Evolutionary conservation across 2,888 invertebrate species (phyloP).

Genomic region (Herminia tarsipennalis): DNA sequence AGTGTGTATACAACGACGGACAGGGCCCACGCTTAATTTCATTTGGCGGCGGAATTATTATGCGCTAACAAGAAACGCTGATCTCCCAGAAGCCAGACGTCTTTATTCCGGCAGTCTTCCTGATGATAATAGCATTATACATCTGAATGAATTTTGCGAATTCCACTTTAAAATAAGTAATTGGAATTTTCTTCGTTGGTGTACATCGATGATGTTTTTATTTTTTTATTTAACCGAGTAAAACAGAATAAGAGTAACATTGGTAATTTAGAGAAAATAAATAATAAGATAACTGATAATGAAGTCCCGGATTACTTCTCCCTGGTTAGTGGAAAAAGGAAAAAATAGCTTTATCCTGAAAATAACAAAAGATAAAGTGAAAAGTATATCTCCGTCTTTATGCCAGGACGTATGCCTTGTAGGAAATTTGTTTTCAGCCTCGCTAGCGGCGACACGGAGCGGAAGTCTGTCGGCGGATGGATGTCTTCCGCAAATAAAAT

Average conservation of each 20-base stretch:
- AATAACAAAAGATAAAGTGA: too few species aligned
- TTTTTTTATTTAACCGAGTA: too few species aligned
- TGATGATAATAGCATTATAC: slow-evolving; percentile 10
- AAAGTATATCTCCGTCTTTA: too few species aligned
- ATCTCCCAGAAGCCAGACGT: slow-evolving; percentile 26
- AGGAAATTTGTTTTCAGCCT: slow-evolving; percentile 46
- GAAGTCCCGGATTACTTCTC: too few species aligned
- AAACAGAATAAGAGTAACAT: too few species aligned
- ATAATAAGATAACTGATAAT: too few species aligned
- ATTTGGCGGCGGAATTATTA: slow-evolving; percentile 50
- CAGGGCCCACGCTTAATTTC: slow-evolving; percentile 44
- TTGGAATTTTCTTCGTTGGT: too few species aligned
- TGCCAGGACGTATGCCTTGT: slow-evolving; percentile 34
- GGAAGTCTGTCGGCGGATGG: slow-evolving; percentile 27
- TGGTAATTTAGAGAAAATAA: too few species aligned
- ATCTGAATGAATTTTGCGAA: slow-evolving; percentile 6
- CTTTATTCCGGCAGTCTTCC: slow-evolving; percentile 21
- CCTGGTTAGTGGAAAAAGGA: too few species aligned
- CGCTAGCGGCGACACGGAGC: slow-evolving; percentile 14
- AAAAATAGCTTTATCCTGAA: too few species aligned
- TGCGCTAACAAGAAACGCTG: slow-evolving; percentile 34
- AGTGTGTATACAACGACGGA: slow-evolving; percentile 23
- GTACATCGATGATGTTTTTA: too few species aligned
- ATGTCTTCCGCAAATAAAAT: slow-evolving; percentile 40
- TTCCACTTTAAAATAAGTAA: too few species aligned